Evolutionary conservation across 2,888 invertebrate species (phyloP), one percentile per base, ranked within the genome.

Genomic region (Fabriciana adippe): DNA sequence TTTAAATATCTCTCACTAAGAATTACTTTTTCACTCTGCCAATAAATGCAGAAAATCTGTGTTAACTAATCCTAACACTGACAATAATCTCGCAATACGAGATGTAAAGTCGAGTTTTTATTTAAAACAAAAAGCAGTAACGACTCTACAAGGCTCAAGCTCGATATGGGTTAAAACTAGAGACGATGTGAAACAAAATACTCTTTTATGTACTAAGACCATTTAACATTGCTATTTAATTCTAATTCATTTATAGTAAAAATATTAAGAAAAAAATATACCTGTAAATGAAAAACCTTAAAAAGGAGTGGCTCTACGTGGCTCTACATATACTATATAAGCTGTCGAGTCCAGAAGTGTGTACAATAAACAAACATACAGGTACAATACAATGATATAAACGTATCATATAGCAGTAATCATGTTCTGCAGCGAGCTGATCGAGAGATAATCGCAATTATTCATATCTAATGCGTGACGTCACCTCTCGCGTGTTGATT

Each of bases 401-500:
- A 59, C 31, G n/a, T 14, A 31, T 31, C 26, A 54, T 51, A 18
- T 35, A 15, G 35, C 15, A 41, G 13, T 47, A 41, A 55, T 59
- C 14, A 16, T n/a, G n/a, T 35, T 26, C 41, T 47, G 55, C 56
- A 26, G 53, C 48, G 50, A 63, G 63, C 57, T 31, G 50, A 66
- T 66, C 66, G 57, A 16, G 48, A 63, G 59, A 68, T 69, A 64
- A 69, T 70, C 68, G 59, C 63, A 62, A 68, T 70, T 63, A 70
- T 64, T 70, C 66, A 70, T 64, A 63, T 45, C 6, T 63, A 59
- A 63, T 62, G 18, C 70, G 63, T 72, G 72, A 70, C 70, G 64
- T 72, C 35, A 61, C 35, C 61, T 41, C 63, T 50, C 61, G 67
- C 65, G 71, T 70, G 70, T 72, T 70, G 67, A 70, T 70, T 64